Base-by-base conservation (phyloP, 2,888 invertebrate species). In the Keiferia lycopersicella region DNA sequence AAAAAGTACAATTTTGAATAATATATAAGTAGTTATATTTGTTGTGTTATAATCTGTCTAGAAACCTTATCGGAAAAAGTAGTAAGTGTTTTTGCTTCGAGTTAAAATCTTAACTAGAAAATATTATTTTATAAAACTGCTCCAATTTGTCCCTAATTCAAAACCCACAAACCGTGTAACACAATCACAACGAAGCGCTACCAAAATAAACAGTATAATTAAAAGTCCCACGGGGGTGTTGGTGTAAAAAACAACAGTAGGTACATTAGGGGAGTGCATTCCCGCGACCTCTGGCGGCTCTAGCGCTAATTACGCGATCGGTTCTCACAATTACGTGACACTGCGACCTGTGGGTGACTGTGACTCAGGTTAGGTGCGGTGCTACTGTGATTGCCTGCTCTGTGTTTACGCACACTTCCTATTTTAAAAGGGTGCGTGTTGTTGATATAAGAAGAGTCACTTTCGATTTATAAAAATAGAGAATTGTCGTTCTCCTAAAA, bases 211-310 rank as follows among this genome's bases (percentile, higher is more conserved):
- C 79, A 85, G 71, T 67, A 81, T 81, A 84, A 87, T 87, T 87
- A 86, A 87, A 85, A 81, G 78, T 91, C 90, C 82, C 90, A 91
- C 87, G 90, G 87, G 84, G 78, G n/a, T 14, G 51, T 14, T 56
- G 34, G 34, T n/a, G 62, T 20, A 80, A 84, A 86, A 83, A 82
- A 77, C 72, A 75, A 76, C 70, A 69, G 71, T 30, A 61, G 26
- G 16, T 2, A 58, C 34, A 30, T 18, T 16, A 45, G 85, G 88
- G 86, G 78, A 82, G 71, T 70, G 66, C 71, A 72, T 82, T 89
- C 89, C 86, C 90, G 88, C 88, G 89, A 88, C 88, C 91, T 81
- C 80, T 72, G 80, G 84, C 83, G 80, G 84, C 83, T 78, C 83
- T 81, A 86, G 56, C 56, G 56, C 88, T 91, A 91, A 91, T 91